Base-by-base conservation (phyloP, 2,888 invertebrate genomes). In the Mythimna vitellina region DNA sequence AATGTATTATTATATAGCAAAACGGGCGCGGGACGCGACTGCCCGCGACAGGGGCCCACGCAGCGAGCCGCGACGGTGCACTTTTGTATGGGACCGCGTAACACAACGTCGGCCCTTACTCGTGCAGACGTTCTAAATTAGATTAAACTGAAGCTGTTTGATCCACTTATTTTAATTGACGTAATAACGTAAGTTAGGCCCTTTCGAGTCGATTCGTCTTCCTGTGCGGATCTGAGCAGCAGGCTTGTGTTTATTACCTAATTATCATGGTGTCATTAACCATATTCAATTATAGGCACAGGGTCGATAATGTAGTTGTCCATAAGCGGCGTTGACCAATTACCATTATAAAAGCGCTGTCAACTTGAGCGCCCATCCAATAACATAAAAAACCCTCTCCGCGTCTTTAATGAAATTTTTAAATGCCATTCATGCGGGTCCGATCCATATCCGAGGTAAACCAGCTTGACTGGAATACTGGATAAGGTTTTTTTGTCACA, bases 81-180 rank as follows among this genome's bases (percentile, higher is more conserved):
- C 29, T 29, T 29, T 29, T 29, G 29, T 29, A 29, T 29, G 29
- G 29, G 29, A 29, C 29, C 29, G 29, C 29, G 29, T 29, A 29
- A 29, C 29, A 3, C 29, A 29, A 29, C 29, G 1, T 29, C 29
- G 29, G 29, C 29, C 29, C 29, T 29, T 46, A 46, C 46, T 63
- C 12, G 46, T 56, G 57, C 35, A 63, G 58, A 42, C 42, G 35
- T 46, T 60, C 32, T 12, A n/a, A 58, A 70, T 57, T 46, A 25
- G 68, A 63, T 73, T 70, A 49, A 53, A 67, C 58, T 56, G 35
- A 60, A 64, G 17, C 8, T 17, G 46, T 32, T 25, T 60, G 46
- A 62, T 63, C 64, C 53, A 67, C 6, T 70, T 67, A 20, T 54
- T 66, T 64, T 70, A 35, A 65, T 65, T 20, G 38, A 54, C 38